Conservation (phyloP, 1,140 invertebrate genomes). For the Hesperophylax magnus region DNA sequence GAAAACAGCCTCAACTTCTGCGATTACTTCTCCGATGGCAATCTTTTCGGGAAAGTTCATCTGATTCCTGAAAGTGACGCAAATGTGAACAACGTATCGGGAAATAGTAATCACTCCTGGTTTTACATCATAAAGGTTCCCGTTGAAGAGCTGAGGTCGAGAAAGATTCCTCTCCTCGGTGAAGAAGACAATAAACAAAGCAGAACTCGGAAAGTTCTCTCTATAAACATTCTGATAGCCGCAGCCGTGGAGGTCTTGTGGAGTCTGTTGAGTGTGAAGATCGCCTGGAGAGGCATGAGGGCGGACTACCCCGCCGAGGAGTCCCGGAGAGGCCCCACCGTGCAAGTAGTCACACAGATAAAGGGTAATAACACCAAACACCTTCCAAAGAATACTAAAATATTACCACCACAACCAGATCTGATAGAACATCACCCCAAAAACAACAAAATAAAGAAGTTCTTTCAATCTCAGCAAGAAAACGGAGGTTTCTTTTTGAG, state of each 20-base stretch:
- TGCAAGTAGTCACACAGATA: conserved; percentile 69
- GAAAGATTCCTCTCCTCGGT: conserved; percentile 48
- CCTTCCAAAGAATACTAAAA: conserved; percentile 65
- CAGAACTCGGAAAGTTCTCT: conserved; percentile 64
- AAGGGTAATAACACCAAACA: conserved; percentile 69
- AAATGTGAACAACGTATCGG: neutral
- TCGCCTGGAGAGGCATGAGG: conserved; percentile 70
- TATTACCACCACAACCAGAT: conserved; percentile 65
- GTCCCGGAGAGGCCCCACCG: conserved; percentile 64
- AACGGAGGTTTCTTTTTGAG: conserved; percentile 69
- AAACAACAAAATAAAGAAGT: conserved; percentile 69
- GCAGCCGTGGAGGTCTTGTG: conserved; percentile 73
- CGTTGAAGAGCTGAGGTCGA: conserved; percentile 33
- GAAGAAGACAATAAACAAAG: conserved; percentile 58
- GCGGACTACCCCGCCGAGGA: conserved; percentile 73
- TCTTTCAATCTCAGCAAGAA: conserved; percentile 67
- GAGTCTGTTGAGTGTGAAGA: conserved; percentile 73
- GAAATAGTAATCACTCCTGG: neutral
- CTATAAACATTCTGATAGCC: conserved; percentile 74
- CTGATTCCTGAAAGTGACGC: conserved; percentile 10
- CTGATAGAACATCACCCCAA: conserved; percentile 70
- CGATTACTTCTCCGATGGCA: conserved; percentile 49
- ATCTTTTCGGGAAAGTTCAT: conserved; percentile 45
- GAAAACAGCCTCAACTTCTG: conserved; percentile 56
- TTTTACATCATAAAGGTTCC: conserved; percentile 42